Conservation (phyloP, 2,797 vertebrate species). For the Salmo trutta region DNA sequence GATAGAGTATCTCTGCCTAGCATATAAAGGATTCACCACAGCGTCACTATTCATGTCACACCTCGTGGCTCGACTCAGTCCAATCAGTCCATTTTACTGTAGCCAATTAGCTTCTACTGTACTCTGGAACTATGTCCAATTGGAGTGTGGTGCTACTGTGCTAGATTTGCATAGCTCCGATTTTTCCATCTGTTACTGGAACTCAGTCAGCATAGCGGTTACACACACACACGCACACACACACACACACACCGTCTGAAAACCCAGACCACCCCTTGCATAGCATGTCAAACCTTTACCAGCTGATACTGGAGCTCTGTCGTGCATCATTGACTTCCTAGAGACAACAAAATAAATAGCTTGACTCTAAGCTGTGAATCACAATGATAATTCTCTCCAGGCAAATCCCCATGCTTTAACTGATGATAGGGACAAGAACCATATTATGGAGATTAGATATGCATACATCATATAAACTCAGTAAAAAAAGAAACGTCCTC, state of each 20-base stretch:
- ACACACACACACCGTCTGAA: neutral
- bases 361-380: conserved; percentile 1
- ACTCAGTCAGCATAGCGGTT: conserved; percentile 32
- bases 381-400: conserved; percentile 1
- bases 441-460: too few species aligned
- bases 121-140: conserved; percentile 35
- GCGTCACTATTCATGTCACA: conserved; percentile 49
- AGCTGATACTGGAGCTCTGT: neutral
- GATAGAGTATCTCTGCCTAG: conserved; percentile 65
- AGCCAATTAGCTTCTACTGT: conserved; percentile 60
- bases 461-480: too few species aligned
- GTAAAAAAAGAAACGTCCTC: too few species aligned
- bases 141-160: conserved; percentile 19
- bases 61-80: conserved; percentile 13
- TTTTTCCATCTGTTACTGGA: conserved; percentile 64
- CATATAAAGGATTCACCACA: conserved; percentile 72
- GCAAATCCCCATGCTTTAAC: neutral
- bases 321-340: neutral
- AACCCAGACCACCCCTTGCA: conserved; percentile 32
- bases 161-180: conserved; percentile 53
- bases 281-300: conserved; percentile 44
- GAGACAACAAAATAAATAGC: conserved; percentile 3
- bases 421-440: neutral
- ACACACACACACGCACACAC: neutral
- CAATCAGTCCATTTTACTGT: conserved; percentile 43